Evolutionary conservation across 2,113 vertebrate genomes (phyloP), one percentile per base, ranked within the genome.

Genomic region (Scytalopus superciliaris): DNA sequence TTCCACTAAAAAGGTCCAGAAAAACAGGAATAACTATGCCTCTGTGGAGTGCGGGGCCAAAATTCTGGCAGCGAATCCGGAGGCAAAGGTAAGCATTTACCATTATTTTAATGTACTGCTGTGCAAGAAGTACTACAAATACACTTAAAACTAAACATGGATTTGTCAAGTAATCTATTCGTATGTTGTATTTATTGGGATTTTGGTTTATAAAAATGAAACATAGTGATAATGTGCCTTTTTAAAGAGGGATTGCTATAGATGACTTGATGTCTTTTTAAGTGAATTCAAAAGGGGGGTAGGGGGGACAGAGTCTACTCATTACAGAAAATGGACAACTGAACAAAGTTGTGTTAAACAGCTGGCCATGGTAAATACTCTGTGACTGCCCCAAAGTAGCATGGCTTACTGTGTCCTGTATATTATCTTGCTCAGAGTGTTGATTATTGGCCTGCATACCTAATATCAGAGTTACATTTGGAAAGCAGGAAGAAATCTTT

Each of bases 21-120:
- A 99, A 97, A 99, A 99, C 91, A 99, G 99, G 95, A 99, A 99
- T 98, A 99, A 99, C 93, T 99, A 99, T 40, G 99, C 99, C 30
- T 99, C 99, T 70, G 99, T 99, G 25, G 99, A 99, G 95, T 99
- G 99, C 85, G 99, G 99, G 87, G 99, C 99, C 96, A 99, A 99
- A 98, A 99, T 99, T 93, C 97, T 99, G 73, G 98, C 99, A 94
- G 99, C 99, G 27, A 99, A 99, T 97, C 99, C 97, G 18, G 99
- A 99, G 96, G 99, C 99, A 94, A 99, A 99, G 99, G 99, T 99
- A 98, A 94, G 91, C 57, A 69, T 79, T 78, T 69, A 35, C n/a
- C 4, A 5, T 73, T 52, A 30, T 88, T 93, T 93, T 44, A 31
- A 14, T 81, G 74, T 63, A 19, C 27, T 70, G 5, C 35, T 90